phyloP scores from a whole-genome alignment of 2,888 invertebrate genomes.

The Myopa testacea region DNA sequence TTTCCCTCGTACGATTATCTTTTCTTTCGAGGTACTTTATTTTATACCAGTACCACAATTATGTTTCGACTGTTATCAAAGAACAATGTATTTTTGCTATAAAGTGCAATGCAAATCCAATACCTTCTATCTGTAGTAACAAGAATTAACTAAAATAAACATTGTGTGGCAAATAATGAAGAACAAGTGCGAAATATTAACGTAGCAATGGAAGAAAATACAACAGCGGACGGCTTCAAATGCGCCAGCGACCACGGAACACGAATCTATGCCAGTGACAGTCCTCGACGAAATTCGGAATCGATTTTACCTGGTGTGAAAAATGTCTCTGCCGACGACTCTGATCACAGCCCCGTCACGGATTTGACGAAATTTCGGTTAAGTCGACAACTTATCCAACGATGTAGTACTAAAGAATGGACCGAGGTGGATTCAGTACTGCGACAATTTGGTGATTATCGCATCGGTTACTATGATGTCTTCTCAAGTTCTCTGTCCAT shows the following conservation, averaged over 20 bases:
- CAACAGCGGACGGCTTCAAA: background rate
- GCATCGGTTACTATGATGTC: constrained; percentile 52
- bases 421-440: constrained; percentile 43
- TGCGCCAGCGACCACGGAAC: too few relatives aligned
- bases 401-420: constrained; percentile 36
- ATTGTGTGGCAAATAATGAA: background rate
- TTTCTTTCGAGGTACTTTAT: too few relatives aligned
- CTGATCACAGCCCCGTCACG: background rate
- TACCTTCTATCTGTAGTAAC: too few relatives aligned
- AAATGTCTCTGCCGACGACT: background rate
- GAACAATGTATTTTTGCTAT: too few relatives aligned
- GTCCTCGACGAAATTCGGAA: too few relatives aligned
- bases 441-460: constrained; percentile 36
- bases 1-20: too few relatives aligned
- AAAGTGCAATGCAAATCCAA: too few relatives aligned
- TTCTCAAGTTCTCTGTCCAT: constrained; percentile 55
- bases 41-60: too few relatives aligned
- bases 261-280: too few relatives aligned
- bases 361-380: constrained; percentile 26
- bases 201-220: constrained; percentile 4
- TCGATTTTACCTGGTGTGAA: too few relatives aligned
- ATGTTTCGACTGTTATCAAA: too few relatives aligned
- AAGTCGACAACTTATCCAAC: constrained; percentile 24
- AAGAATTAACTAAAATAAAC: background rate
- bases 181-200: background rate